These are phyloP conservation scores for Palythoa grandiflora DNA, from an alignment of 92 coral and sea anemone genomes.

Conservation along the genomic window DNA sequence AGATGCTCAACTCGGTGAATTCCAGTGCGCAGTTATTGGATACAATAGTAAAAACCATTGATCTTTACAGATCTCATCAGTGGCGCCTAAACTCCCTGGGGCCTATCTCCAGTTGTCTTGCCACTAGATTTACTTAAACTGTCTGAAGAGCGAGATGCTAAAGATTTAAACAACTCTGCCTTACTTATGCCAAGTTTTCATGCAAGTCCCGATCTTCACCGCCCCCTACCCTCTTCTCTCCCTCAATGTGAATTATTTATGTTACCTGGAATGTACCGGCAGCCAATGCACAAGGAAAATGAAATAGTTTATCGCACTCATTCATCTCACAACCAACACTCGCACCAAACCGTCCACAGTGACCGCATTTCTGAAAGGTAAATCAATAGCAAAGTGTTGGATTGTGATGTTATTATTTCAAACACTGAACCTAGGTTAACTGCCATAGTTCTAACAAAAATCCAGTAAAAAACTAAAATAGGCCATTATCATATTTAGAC, in stretches of 20 bases:
- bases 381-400: not conserved
- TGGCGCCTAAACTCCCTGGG: too few relatives aligned
- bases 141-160: too few relatives aligned
- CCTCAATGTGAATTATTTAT: not conserved
- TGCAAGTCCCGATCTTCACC: not conserved
- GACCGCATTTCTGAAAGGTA: conserved; percentile 77
- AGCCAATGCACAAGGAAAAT: conserved; percentile 97
- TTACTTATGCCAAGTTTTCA: not conserved
- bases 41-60: too few relatives aligned
- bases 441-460: not conserved
- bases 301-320: conserved; percentile 89
- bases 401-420: not conserved
- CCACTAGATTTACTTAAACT: too few relatives aligned
- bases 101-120: too few relatives aligned
- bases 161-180: too few relatives aligned
- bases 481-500: too few relatives aligned
- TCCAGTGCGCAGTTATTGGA: too few relatives aligned
- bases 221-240: too few relatives aligned
- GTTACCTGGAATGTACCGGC: conserved; percentile 92
- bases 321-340: conserved; percentile 90
- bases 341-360: conserved; percentile 96
- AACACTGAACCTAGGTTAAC: not conserved
- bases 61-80: too few relatives aligned
- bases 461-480: too few relatives aligned
- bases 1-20: too few relatives aligned